Conservation (phyloP, 2,797 vertebrate genomes). For the Etheostoma perlongum region DNA sequence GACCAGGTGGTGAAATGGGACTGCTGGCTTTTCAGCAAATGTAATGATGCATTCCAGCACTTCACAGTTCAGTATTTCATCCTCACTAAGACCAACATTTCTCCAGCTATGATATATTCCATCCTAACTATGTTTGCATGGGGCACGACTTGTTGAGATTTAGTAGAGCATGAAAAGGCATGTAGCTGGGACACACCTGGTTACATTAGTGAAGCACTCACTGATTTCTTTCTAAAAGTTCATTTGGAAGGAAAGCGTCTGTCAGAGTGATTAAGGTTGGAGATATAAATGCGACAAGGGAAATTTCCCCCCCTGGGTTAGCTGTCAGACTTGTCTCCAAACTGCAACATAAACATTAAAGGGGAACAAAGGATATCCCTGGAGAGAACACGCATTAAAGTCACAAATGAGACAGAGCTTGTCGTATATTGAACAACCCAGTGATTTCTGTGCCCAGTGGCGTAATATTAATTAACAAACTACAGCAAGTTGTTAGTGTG, state of each 20-base stretch:
- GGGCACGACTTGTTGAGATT: slow-evolving; percentile 17
- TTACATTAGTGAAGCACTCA: not conserved
- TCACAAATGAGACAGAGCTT: slow-evolving; percentile 40
- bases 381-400: slow-evolving; percentile 47
- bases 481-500: not conserved
- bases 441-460: slow-evolving; percentile 48
- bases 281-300: slow-evolving; percentile 40
- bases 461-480: slow-evolving; percentile 52
- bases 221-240: slow-evolving; percentile 46
- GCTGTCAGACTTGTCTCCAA: slow-evolving; percentile 58
- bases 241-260: slow-evolving; percentile 37
- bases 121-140: slow-evolving; percentile 47
- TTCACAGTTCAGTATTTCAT: slow-evolving; percentile 39
- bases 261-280: slow-evolving; percentile 51
- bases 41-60: slow-evolving; percentile 53
- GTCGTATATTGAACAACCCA: slow-evolving; percentile 50
- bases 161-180: slow-evolving; percentile 32
- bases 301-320: slow-evolving; percentile 47
- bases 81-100: slow-evolving; percentile 18
- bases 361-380: slow-evolving; percentile 35
- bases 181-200: slow-evolving; percentile 39
- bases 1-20: slow-evolving; percentile 67
- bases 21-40: slow-evolving; percentile 47
- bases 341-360: slow-evolving; percentile 51
- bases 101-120: slow-evolving; percentile 23